Evolutionary conservation across 2,797 vertebrate species (phyloP).

Genomic region (Sandelia bainsii): DNA sequence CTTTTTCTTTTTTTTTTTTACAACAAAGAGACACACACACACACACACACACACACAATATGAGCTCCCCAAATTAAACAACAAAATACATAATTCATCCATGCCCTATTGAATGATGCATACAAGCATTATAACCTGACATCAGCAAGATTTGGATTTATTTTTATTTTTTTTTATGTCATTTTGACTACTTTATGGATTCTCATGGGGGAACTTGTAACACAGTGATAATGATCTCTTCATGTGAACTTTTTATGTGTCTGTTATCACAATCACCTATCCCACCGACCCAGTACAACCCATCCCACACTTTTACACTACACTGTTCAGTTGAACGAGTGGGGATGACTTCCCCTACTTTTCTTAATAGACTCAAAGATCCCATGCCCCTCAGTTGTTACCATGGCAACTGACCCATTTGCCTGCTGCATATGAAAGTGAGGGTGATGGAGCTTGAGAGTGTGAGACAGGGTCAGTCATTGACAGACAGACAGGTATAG

Average conservation of each 20-base stretch:
- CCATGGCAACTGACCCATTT: constrained; percentile 96
- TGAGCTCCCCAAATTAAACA: neutral
- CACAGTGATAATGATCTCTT: too few species aligned
- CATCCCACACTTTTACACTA: constrained; percentile 9
- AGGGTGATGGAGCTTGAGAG: constrained; percentile 56
- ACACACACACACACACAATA: too few species aligned
- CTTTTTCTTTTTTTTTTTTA: too few species aligned
- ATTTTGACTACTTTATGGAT: too few species aligned
- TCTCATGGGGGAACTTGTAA: too few species aligned
- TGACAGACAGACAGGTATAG: constrained; percentile 50
- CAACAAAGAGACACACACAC: too few species aligned
- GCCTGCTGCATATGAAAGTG: constrained; percentile 88
- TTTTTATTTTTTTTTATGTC: too few species aligned
- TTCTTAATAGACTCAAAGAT: constrained; percentile 94
- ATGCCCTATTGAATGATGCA: neutral
- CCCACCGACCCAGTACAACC: neutral
- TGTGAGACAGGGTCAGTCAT: constrained; percentile 56
- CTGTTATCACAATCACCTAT: neutral
- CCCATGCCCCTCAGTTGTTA: constrained; percentile 92
- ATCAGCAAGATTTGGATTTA: too few species aligned
- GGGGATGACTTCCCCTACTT: constrained; percentile 75
- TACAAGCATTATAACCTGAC: too few species aligned
- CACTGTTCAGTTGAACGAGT: constrained; percentile 39
- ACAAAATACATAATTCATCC: neutral
- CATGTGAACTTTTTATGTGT: neutral